Evolutionary conservation across 37 sponge, comb jelly and placozoan species (phyloP), one percentile per base, ranked within the genome.

Genomic region (Halichondria panicea): DNA sequence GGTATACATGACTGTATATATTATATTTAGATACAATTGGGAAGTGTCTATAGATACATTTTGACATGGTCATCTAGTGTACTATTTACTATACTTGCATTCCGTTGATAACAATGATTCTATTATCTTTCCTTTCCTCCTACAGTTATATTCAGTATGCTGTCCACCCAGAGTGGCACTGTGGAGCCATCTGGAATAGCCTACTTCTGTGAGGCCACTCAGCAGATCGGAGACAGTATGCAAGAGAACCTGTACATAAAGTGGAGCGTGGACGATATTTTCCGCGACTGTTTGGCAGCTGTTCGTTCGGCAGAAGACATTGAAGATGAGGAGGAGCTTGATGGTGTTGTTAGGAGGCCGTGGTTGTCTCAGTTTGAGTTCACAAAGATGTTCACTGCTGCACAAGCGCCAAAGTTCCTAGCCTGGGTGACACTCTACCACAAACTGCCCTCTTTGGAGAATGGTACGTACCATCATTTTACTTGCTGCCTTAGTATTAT

Each of bases 291-390:
- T 25, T 63, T 80, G 18, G 27, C 46, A n/a, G 69, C 39, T 43
- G 80, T 80, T 0, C 80, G 80, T 25, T 68, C 68, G 4, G 61
- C 41, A 19, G 85, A 76, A 35, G 85, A 84, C 32, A 37, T 76
- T 13, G 62, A 48, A 34, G 76, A 83, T 13, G 78, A 84, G 34
- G 77, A 84, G 56, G 30, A 45, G 28, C 55, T 54, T 24, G 77
- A 53, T 39, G 79, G 79, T 2, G 71, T 44, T 1, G 46, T 84
- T 13, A 63, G 46, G 56, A 56, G 78, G 48, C 85, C 63, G 50
- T 84, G 77, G 78, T 63, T 84, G 38, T 84, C 85, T 0, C 64
- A 58, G 56, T 84, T 84, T 61, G 85, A 84, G 71, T 75, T 84
- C 39, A 19, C 53, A 18, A 84, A 76, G 27, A 52, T 76, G 5